Percentiles rank a stretch among this genome's conserved stretches.
Evolutionary conservation across 2,888 invertebrate genomes (phyloP).

Genomic region (Epistrophe eligans): DNA sequence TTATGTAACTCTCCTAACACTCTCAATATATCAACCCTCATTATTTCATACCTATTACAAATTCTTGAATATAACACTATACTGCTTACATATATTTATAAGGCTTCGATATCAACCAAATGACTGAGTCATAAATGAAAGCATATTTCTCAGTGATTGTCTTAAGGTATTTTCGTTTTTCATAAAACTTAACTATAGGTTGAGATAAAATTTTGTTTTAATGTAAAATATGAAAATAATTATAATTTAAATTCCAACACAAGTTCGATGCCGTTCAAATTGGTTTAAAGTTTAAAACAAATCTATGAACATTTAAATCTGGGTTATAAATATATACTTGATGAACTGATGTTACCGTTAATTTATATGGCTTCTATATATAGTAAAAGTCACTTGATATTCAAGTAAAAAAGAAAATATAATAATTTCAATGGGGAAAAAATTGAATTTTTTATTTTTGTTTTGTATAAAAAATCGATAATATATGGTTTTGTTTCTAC

Average conservation of each 20-base stretch:
- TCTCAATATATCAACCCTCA: neutral
- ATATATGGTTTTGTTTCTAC: neutral
- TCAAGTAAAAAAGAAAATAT: neutral
- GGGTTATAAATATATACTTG: neutral
- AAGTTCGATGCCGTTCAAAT: neutral
- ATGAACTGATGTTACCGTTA: neutral
- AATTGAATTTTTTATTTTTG: neutral
- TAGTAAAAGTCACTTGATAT: slow-evolving; percentile 2
- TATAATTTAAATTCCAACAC: neutral
- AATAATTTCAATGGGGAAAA: slow-evolving; percentile 1
- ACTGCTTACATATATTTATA: slow-evolving; percentile 1
- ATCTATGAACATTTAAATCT: slow-evolving; percentile 1
- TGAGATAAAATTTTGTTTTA: too few species aligned
- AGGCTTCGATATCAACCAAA: slow-evolving; percentile 17
- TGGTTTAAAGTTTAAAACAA: neutral
- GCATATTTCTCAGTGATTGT: too few species aligned
- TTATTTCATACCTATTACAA: slow-evolving; percentile 3
- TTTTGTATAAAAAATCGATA: slow-evolving; percentile 4
- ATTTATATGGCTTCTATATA: slow-evolving; percentile 14
- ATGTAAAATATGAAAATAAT: neutral
- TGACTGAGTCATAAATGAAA: slow-evolving; percentile 10
- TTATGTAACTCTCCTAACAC: neutral
- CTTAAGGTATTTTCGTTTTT: too few species aligned
- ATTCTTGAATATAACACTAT: neutral
- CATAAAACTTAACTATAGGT: too few species aligned